phyloP scores from a whole-genome alignment of 2,113 vertebrate species.

The Mustelus asterias region DNA sequence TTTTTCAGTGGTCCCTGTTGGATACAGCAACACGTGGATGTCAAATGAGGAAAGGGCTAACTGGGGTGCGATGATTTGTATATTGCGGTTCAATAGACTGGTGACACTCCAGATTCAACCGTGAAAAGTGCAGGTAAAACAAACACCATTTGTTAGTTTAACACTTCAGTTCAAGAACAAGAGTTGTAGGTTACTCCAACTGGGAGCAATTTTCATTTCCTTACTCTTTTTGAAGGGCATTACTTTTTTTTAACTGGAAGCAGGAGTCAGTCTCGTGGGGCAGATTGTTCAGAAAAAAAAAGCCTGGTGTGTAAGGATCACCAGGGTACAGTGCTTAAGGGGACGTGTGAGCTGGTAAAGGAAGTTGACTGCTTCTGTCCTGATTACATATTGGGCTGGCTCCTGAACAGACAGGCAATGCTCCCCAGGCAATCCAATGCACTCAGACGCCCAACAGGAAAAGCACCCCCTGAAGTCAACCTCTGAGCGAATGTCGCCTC shows the following conservation, averaged over 20 bases:
- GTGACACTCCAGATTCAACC: not conserved
- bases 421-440: not conserved
- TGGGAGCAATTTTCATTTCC: not conserved
- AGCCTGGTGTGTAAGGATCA: not conserved
- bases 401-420: not conserved
- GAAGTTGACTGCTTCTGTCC: not conserved
- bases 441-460: not conserved
- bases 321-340: not conserved
- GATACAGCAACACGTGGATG: not conserved
- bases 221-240: not conserved
- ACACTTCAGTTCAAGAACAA: not conserved
- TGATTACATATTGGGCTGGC: not conserved
- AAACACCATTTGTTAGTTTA: conserved; percentile 22
- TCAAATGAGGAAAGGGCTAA: not conserved
- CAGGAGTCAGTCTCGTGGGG: not conserved
- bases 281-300: not conserved
- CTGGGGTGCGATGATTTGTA: not conserved
- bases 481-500: not conserved
- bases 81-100: not conserved
- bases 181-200: not conserved
- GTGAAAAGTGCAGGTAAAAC: not conserved
- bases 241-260: too few relatives aligned
- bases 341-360: not conserved
- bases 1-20: not conserved
- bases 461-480: not conserved